phyloP scores from a whole-genome alignment of 2,888 invertebrate species.

The Fragum whitleyi region DNA sequence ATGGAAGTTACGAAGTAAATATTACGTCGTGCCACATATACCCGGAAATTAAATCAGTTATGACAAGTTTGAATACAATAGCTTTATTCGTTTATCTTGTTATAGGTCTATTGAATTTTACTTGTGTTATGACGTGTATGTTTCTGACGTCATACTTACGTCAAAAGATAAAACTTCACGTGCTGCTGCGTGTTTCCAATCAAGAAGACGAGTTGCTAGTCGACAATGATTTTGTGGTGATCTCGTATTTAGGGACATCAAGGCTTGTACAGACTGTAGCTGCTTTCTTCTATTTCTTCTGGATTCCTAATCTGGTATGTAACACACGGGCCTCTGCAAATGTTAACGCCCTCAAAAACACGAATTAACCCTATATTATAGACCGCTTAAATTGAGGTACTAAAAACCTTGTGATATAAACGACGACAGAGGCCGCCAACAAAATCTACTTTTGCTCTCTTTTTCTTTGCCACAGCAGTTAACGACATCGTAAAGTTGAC shows the following conservation, averaged over 20 bases:
- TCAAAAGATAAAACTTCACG: slow-evolving; percentile 18
- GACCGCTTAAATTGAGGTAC: too few species aligned
- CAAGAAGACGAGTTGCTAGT: slow-evolving; percentile 24
- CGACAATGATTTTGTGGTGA: slow-evolving; percentile 19
- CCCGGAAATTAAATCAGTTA: slow-evolving; percentile 12
- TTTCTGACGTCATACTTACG: slow-evolving; percentile 18
- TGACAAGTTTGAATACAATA: slow-evolving; percentile 9
- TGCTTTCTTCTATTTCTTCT: slow-evolving; percentile 33
- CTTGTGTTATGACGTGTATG: slow-evolving; percentile 21
- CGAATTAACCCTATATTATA: too few species aligned
- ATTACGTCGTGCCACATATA: slow-evolving; percentile 13
- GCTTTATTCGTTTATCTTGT: slow-evolving; percentile 19
- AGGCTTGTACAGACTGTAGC: slow-evolving; percentile 20
- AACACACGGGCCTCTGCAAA: too few species aligned
- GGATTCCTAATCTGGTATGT: slow-evolving; percentile 37
- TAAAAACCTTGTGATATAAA: too few species aligned
- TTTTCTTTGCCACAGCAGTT: too few species aligned
- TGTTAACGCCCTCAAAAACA: too few species aligned
- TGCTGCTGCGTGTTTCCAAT: slow-evolving; percentile 18
- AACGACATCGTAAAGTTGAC: too few species aligned
- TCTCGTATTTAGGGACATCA: slow-evolving; percentile 1
- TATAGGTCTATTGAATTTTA: slow-evolving; percentile 14
- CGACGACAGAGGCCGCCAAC: too few species aligned
- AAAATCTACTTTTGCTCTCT: too few species aligned
- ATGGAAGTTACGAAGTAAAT: slow-evolving; percentile 1